Evolutionary conservation across 1,140 invertebrate genomes (phyloP).

Genomic region (Cyclina sinensis): DNA sequence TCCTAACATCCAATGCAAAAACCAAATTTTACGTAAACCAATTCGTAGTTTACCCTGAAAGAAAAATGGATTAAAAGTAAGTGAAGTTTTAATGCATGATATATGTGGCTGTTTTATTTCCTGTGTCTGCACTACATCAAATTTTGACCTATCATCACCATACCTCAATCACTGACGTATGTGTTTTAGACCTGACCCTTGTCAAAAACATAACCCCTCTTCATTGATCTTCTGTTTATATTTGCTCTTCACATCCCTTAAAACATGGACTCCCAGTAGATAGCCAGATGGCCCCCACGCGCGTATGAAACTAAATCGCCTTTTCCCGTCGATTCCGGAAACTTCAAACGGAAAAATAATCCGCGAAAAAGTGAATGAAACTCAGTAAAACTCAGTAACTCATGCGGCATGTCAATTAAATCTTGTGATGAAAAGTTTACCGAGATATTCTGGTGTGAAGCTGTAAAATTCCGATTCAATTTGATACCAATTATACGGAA

Average conservation of each 20-base stretch:
- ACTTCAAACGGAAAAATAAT: conserved; percentile 56
- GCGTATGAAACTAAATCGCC: conserved; percentile 36
- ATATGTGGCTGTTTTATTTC: too few relatives aligned
- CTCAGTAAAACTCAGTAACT: conserved; percentile 37
- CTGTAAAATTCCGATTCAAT: conserved; percentile 55
- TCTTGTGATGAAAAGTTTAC: conserved; percentile 54
- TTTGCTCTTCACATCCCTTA: conserved; percentile 10
- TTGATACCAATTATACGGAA: conserved; percentile 64
- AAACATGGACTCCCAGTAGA: conserved; percentile 8
- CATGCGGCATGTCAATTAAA: conserved; percentile 62
- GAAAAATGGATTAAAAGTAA: too few relatives aligned
- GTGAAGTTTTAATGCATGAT: too few relatives aligned
- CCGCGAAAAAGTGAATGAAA: background rate
- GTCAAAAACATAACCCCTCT: conserved; percentile 6
- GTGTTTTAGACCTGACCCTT: conserved; percentile 53
- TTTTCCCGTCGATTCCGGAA: conserved; percentile 31
- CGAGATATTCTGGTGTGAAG: conserved; percentile 3
- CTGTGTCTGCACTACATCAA: background rate
- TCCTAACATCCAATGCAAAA: too few relatives aligned
- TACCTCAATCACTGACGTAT: conserved; percentile 47
- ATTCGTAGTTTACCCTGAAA: too few relatives aligned
- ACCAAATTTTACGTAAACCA: too few relatives aligned
- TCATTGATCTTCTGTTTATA: conserved; percentile 55
- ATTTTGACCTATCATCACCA: background rate
- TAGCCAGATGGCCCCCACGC: conserved; percentile 56